These are phyloP conservation scores for Atopsyche davidsoni DNA, from an alignment of 1,140 invertebrate genomes.

Conservation along the genomic window DNA sequence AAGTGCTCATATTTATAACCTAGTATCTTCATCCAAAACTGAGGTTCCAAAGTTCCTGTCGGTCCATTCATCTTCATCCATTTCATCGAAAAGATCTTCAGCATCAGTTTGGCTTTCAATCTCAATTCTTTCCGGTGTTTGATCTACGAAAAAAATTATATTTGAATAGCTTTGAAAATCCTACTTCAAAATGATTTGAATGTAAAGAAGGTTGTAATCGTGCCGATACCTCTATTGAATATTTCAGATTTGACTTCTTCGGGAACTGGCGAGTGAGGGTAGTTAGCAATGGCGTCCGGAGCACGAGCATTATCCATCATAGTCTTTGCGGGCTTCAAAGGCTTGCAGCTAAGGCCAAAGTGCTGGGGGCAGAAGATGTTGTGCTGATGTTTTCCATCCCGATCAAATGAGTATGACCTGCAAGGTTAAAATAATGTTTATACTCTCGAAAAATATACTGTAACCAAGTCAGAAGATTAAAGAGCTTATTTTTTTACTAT, in stretches of 20 bases:
- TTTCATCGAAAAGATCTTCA: conserved; percentile 66
- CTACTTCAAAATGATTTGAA: background rate
- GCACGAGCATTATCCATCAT: background rate
- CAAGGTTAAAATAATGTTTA: conserved; percentile 5
- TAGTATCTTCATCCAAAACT: conserved; percentile 10
- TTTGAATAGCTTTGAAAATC: background rate
- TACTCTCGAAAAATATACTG: no score
- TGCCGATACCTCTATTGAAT: conserved; percentile 55
- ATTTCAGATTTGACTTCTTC: conserved; percentile 48
- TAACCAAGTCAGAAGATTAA: no score
- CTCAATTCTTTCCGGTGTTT: conserved; percentile 80
- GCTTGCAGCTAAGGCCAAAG: conserved; percentile 48
- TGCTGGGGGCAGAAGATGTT: conserved; percentile 80
- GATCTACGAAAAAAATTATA: conserved; percentile 32
- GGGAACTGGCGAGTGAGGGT: background rate
- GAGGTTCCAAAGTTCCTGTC: conserved; percentile 74
- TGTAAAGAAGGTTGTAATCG: no score
- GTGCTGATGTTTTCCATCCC: conserved; percentile 63
- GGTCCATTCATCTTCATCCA: conserved; percentile 91
- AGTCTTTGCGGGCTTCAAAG: background rate
- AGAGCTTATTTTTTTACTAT: no score
- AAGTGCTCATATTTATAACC: conserved; percentile 1
- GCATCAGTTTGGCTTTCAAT: conserved; percentile 59
- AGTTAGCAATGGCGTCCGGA: background rate
- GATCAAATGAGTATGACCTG: conserved; percentile 66